Base-by-base conservation (phyloP, 2,888 invertebrate genomes). In the Apeira syringaria region DNA sequence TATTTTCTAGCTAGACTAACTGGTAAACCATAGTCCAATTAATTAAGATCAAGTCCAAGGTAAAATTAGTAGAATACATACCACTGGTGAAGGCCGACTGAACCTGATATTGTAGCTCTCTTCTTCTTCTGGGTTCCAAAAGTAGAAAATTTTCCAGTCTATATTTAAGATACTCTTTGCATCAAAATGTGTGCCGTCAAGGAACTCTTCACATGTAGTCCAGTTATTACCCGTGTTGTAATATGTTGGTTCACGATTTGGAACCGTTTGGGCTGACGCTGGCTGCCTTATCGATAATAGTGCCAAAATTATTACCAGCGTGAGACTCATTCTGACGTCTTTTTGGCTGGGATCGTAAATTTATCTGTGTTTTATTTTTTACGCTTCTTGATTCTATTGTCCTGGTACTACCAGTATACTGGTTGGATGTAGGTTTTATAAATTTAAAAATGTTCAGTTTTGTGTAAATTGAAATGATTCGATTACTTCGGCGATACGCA, bases 101-200 rank as follows among this genome's bases (percentile, higher is more conserved):
- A 81, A 84, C 40, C 55, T 68, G 0, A 81, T 52, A 8, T 63
- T 59, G 35, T 76, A 76, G 1, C 58, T 64, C 0, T 57, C 47
- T 12, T 76, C 74, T 1, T 47, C 48, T 0, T 61, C 50, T 11
- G 55, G 49, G 30, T 60, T 71, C 80, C 82, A 85, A 20, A 71
- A 74, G 47, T 69, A 84, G 30, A 81, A 82, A 17, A 78, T 75
- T 38, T 64, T 70, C 84, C 84, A 85, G 17, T 81, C 75, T 0
- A 75, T 50, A 26, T 76, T 67, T 0, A 81, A 1, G 0, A 84
- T 46, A 3, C 52, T 61, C 0, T 41, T 47, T 0, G 54, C 38
- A 20, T 80, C 65, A 20, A 79, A 71, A 0, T 53, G 64, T 0
- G 54, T 57, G 24, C 75, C 68, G 1, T 49, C 53, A 0, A 82